phyloP scores from a whole-genome alignment of 2,113 vertebrate genomes.

The rabbit (Oryctolagus cuniculus) region DNA sequence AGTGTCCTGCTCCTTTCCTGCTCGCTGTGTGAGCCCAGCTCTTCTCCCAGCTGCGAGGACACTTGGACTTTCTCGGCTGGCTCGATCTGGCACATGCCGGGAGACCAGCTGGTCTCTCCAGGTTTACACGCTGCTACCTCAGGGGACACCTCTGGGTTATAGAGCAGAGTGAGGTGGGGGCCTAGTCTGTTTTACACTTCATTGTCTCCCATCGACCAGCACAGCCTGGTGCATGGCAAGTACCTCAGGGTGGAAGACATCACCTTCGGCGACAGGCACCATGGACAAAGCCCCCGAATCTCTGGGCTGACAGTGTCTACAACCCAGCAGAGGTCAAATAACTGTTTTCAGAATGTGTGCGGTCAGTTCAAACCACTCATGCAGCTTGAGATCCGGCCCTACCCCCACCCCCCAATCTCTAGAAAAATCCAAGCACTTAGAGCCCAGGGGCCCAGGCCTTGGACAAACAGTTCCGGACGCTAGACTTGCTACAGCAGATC shows the following conservation, averaged over 20 bases:
- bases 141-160: neutral
- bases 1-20: neutral
- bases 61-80: neutral
- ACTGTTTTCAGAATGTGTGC: neutral
- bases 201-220: neutral
- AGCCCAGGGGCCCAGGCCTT: conserved; percentile 5
- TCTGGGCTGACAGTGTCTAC: neutral
- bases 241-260: neutral
- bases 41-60: neutral
- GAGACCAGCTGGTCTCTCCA: neutral
- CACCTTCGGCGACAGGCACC: neutral
- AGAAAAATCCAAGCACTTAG: neutral
- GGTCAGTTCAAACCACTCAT: neutral
- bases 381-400: neutral
- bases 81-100: neutral
- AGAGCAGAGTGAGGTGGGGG: neutral
- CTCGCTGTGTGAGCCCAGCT: neutral
- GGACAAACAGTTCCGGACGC: neutral
- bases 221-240: neutral
- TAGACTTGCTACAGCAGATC: conserved; percentile 33
- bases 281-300: neutral
- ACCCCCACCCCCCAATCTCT: too few species aligned
- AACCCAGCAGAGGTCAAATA: neutral
- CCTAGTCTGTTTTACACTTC: neutral
- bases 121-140: neutral